Conservation (phyloP, 2,888 invertebrate genomes). For the Ethmia dodecea region DNA sequence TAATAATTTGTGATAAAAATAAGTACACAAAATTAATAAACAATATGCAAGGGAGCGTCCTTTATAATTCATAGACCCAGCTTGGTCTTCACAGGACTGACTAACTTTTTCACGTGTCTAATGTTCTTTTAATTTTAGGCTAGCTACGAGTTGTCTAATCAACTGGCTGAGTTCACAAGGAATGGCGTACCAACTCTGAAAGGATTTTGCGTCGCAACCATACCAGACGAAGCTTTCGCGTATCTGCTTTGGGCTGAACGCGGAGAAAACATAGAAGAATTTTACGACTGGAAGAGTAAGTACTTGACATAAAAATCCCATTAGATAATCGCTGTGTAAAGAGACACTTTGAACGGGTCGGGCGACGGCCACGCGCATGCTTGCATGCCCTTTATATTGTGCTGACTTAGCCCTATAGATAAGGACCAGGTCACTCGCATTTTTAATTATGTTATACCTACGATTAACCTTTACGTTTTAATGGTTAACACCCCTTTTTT, state of each 20-base stretch:
- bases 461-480: too few relatives aligned
- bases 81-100: too few relatives aligned
- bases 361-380: not conserved
- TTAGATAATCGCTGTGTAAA: slow-evolving; percentile 5
- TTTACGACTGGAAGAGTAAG: slow-evolving; percentile 41
- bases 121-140: slow-evolving; percentile 30
- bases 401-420: too few relatives aligned
- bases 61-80: too few relatives aligned
- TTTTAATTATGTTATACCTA: too few relatives aligned
- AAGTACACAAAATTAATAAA: too few relatives aligned
- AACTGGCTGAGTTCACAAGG: slow-evolving; percentile 35
- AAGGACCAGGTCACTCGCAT: too few relatives aligned
- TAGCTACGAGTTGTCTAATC: slow-evolving; percentile 33
- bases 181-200: slow-evolving; percentile 40
- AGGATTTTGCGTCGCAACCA: slow-evolving; percentile 31
- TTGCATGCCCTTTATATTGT: not conserved
- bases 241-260: slow-evolving; percentile 41
- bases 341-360: not conserved
- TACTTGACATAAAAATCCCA: slow-evolving; percentile 16
- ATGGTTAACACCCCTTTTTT: too few relatives aligned
- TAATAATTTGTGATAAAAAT: too few relatives aligned
- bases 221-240: slow-evolving; percentile 32
- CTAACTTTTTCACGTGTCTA: too few relatives aligned
- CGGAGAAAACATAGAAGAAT: slow-evolving; percentile 29
- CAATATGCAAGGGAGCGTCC: too few relatives aligned